Percentiles rank a stretch among this genome's conserved stretches.
phyloP scores from a whole-genome alignment of 1,140 invertebrate species.

The Drosophila willistoni region DNA sequence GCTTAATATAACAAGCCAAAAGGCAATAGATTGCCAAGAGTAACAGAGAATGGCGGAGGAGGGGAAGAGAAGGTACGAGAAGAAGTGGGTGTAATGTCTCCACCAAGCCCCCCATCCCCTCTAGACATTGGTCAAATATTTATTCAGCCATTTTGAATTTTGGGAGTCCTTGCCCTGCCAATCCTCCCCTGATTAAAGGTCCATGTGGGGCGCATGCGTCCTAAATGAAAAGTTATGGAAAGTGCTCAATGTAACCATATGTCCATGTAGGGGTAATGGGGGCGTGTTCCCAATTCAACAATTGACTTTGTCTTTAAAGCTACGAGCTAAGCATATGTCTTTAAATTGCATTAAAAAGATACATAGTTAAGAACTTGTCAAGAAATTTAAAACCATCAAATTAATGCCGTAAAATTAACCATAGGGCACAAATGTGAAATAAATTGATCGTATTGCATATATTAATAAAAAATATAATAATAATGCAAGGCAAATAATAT shows the following conservation, averaged over 20 bases:
- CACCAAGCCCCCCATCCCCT: slow-evolving; percentile 2
- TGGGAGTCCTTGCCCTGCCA: slow-evolving; percentile 38
- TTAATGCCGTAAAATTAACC: background rate
- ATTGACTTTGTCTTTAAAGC: slow-evolving; percentile 36
- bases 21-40: slow-evolving; percentile 15
- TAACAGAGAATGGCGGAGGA: background rate
- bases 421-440: background rate
- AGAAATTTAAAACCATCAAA: slow-evolving; percentile 2
- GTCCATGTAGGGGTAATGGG: slow-evolving; percentile 5
- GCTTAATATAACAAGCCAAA: slow-evolving; percentile 63
- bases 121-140: slow-evolving; percentile 76
- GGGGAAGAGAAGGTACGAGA: background rate
- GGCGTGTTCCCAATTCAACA: slow-evolving; percentile 34
- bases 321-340: background rate
- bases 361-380: background rate
- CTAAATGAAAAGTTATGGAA: slow-evolving; percentile 3
- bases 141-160: slow-evolving; percentile 78
- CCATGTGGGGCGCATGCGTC: slow-evolving; percentile 51
- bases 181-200: slow-evolving; percentile 31
- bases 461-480: background rate
- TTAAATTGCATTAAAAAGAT: slow-evolving; percentile 1
- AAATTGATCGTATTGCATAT: background rate
- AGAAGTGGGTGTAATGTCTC: background rate
- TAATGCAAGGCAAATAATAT: background rate
- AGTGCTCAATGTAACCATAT: slow-evolving; percentile 20